Conservation (phyloP, 2,888 invertebrate genomes). For the Heteropelma amictum region DNA sequence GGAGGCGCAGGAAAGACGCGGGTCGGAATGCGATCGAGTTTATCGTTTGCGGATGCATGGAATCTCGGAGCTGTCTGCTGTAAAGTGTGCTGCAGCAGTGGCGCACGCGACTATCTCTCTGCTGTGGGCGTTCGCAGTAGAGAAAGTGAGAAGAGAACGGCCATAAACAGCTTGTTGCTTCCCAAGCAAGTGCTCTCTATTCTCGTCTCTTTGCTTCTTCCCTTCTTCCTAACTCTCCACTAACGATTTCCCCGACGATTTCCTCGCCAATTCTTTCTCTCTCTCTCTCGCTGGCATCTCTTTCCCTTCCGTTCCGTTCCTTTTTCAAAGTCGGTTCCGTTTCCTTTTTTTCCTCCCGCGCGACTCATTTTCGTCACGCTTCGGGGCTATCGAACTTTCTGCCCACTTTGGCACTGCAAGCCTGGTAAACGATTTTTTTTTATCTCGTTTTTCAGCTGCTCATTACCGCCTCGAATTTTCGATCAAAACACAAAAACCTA, state of each 20-base stretch:
- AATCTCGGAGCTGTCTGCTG: constrained; percentile 10
- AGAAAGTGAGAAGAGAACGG: constrained; percentile 62
- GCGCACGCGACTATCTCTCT: constrained; percentile 52
- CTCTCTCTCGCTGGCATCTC: constrained; percentile 1
- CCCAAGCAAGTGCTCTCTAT: constrained; percentile 66
- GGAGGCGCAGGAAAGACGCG: constrained; percentile 1
- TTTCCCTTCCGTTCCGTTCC: not conserved
- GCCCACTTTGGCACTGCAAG: not conserved
- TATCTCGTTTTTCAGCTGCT: too few relatives aligned
- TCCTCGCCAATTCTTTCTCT: constrained; percentile 14
- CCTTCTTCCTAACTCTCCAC: constrained; percentile 48
- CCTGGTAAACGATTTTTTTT: not conserved
- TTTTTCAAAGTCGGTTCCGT: not conserved
- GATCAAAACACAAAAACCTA: too few relatives aligned
- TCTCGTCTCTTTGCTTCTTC: constrained; percentile 47
- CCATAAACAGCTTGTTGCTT: constrained; percentile 78
- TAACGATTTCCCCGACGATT: constrained; percentile 44
- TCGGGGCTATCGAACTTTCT: not conserved
- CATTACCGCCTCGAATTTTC: too few relatives aligned
- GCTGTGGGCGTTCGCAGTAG: constrained; percentile 47
- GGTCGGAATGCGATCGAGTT: constrained; percentile 32
- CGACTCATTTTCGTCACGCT: not conserved
- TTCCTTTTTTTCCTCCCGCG: not conserved
- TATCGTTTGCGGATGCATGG: constrained; percentile 29
- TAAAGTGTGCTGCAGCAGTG: constrained; percentile 43